phyloP scores from a whole-genome alignment of 2,113 vertebrate species.

The Suncus etruscus region DNA sequence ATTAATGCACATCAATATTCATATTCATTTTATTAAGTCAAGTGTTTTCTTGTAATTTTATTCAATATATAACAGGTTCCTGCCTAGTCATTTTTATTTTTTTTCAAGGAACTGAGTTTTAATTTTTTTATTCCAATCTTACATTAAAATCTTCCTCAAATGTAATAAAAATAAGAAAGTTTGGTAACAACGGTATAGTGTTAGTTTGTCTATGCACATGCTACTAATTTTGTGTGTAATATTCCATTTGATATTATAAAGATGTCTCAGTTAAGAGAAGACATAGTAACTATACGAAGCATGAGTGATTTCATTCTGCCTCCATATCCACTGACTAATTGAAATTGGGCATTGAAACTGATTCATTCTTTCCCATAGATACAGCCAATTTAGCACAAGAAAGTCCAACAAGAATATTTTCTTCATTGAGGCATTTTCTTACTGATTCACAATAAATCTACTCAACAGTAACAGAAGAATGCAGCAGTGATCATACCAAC shows the following conservation, averaged over 20 bases:
- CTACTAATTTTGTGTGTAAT: not conserved
- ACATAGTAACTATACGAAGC: not conserved
- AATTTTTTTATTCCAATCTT: not conserved
- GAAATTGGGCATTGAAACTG: not conserved
- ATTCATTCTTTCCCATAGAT: not conserved
- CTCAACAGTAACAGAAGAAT: not conserved
- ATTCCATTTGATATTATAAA: not conserved
- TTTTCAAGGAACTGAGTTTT: slow-evolving; percentile 6
- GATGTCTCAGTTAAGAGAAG: not conserved
- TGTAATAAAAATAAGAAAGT: not conserved
- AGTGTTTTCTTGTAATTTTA: slow-evolving; percentile 4
- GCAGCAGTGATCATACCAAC: not conserved
- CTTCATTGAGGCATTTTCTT: not conserved
- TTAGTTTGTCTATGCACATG: not conserved
- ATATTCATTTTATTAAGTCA: not conserved
- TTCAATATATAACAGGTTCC: not conserved
- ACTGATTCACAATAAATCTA: not conserved
- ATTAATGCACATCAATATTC: not conserved
- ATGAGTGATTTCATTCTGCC: not conserved
- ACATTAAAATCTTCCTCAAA: slow-evolving; percentile 11
- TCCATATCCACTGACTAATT: not conserved
- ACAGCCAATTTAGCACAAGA: not conserved
- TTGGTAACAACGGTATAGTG: not conserved
- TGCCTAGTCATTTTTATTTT: not conserved
- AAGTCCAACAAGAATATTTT: not conserved